Evolutionary conservation across 1,140 invertebrate species (phyloP).

Genomic region (Mactra quadrangularis): DNA sequence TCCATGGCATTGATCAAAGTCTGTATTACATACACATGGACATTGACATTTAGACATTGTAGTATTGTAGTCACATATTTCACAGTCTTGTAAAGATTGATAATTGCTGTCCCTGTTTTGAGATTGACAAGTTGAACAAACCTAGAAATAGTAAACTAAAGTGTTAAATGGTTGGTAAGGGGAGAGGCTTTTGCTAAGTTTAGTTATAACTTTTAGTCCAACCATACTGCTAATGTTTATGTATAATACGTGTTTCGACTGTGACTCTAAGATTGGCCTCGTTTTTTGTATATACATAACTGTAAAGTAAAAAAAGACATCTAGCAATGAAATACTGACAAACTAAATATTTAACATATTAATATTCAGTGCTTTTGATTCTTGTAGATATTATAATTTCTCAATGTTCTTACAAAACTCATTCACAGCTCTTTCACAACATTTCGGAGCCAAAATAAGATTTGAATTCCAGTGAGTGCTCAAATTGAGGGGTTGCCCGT

Average conservation of each 20-base stretch:
- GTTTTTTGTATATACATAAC: no score
- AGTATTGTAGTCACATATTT: not conserved
- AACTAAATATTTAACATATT: no score
- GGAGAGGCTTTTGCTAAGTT: not conserved
- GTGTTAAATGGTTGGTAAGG: not conserved
- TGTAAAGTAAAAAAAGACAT: not conserved
- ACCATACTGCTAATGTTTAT: not conserved
- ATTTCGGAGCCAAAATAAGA: no score
- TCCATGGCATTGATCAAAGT: conserved; percentile 23
- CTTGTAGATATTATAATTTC: no score
- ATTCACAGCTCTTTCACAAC: no score
- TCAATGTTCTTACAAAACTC: no score
- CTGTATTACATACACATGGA: conserved; percentile 20
- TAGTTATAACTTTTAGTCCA: not conserved
- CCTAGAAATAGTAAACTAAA: conserved; percentile 18
- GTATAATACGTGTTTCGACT: no score
- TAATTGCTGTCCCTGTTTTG: not conserved
- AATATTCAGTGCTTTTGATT: no score
- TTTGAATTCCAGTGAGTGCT: no score
- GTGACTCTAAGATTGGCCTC: no score
- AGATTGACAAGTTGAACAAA: conserved; percentile 11
- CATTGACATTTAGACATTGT: conserved; percentile 11
- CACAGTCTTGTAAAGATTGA: not conserved
- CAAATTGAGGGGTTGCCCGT: no score
- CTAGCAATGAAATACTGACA: not conserved